Evolutionary conservation across 2,888 invertebrate species (phyloP), one percentile per base, ranked within the genome.

Genomic region (Eupithecia subumbrata): DNA sequence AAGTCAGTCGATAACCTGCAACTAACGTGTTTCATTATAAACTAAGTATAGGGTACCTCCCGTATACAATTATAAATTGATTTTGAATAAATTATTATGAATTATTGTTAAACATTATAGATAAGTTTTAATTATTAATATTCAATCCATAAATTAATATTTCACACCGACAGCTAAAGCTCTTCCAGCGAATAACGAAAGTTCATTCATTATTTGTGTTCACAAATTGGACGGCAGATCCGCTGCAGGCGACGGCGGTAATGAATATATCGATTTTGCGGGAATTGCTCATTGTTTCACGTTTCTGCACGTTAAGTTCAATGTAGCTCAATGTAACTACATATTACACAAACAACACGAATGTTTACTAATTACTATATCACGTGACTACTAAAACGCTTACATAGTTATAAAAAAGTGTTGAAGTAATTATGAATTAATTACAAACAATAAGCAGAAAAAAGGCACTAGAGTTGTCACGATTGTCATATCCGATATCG

Each of bases 181-280:
- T 11, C 7, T 40, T n/a, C 40, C 48, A 66, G 69, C 72, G 22
- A 56, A 74, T 43, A 69, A 64, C 69, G 72, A 72, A 73, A 67
- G 71, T 64, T 69, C 76, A 84, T 85, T 83, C 84, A 85, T 84
- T 87, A 88, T 89, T 86, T 83, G 88, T 82, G 80, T 74, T 80
- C 74, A 82, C 56, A 71, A 86, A 87, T 83, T 83, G 82, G 79
- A 83, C 83, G 82, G 80, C 81, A 80, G 74, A 71, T 75, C 76
- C 74, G 80, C 82, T 79, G 79, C 78, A 67, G 80, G 84, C 82
- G 73, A 76, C 71, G 63, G 60, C 75, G 69, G 79, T 83, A 83
- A 85, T 85, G 79, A 75, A 83, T 84, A 79, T 88, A 87, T 88
- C 83, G 88, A 88, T 86, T 80, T 63, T 60, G 60, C 60, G 60